These are phyloP conservation scores for Lepus townsendii DNA, from an alignment of 2,797 vertebrate species.

Conservation along the genomic window DNA sequence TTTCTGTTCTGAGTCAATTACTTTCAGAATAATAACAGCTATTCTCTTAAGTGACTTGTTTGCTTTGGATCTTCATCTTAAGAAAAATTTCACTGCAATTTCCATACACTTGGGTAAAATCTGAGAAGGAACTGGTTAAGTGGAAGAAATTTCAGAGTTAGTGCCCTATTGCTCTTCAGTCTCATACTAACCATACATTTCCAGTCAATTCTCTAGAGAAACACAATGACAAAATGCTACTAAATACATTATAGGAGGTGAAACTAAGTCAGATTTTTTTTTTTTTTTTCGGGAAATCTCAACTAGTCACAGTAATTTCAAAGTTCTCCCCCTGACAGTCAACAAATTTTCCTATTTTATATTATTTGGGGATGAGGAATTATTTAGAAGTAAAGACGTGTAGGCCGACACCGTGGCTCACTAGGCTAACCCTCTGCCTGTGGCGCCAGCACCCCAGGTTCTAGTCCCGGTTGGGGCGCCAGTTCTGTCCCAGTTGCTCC, in stretches of 20 bases:
- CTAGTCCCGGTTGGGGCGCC: too few relatives aligned
- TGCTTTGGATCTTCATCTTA: background rate
- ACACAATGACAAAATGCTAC: constrained; percentile 16
- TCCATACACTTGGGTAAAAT: constrained; percentile 23
- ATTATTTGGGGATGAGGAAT: background rate
- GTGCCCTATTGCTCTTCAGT: background rate
- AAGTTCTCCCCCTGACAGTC: background rate
- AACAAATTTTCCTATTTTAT: background rate
- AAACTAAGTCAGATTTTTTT: background rate
- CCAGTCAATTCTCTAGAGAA: background rate
- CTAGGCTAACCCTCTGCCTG: too few relatives aligned
- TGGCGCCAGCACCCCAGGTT: too few relatives aligned
- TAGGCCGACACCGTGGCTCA: too few relatives aligned
- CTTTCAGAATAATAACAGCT: constrained; percentile 47
- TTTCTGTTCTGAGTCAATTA: background rate
- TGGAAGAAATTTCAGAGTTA: background rate
- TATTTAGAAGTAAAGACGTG: constrained; percentile 20
- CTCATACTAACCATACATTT: background rate
- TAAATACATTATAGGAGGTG: background rate
- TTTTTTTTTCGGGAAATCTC: background rate
- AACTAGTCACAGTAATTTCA: background rate
- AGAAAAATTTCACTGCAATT: background rate
- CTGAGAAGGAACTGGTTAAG: background rate
- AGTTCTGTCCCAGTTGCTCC: too few relatives aligned
- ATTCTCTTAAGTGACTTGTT: constrained; percentile 17